These are phyloP conservation scores for Sapayoa aenigma DNA, from an alignment of 2,113 vertebrate genomes.

Conservation along the genomic window DNA sequence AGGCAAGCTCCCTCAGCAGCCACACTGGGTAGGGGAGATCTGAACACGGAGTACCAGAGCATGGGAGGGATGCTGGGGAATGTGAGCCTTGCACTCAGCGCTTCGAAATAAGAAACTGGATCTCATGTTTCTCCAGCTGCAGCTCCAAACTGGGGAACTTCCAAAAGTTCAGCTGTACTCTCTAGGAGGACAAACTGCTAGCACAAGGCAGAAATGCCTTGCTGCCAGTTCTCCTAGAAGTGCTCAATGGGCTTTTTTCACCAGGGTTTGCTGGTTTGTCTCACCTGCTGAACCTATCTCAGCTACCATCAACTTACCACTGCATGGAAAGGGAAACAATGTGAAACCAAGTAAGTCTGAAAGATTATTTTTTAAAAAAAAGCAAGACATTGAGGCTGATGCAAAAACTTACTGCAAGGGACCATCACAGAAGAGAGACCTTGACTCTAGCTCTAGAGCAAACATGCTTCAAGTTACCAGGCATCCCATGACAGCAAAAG, in stretches of 20 bases:
- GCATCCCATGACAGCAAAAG: neutral
- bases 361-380: neutral
- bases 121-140: neutral
- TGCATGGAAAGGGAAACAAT: neutral
- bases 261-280: neutral
- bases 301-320: neutral
- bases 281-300: neutral
- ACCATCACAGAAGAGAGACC: neutral
- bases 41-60: neutral
- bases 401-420: neutral
- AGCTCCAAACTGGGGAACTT: neutral
- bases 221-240: neutral
- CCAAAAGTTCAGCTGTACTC: neutral
- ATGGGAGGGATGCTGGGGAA: rapidly evolving
- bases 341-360: neutral
- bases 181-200: neutral
- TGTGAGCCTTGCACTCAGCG: neutral
- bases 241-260: rapidly evolving
- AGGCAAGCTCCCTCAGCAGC: rapidly evolving
- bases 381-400: neutral
- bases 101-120: neutral
- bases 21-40: rapidly evolving
- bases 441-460: neutral
- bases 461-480: neutral
- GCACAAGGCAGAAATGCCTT: neutral